These are phyloP conservation scores for Matsumyia berberina DNA, from an alignment of 2,888 invertebrate species.

Conservation along the genomic window DNA sequence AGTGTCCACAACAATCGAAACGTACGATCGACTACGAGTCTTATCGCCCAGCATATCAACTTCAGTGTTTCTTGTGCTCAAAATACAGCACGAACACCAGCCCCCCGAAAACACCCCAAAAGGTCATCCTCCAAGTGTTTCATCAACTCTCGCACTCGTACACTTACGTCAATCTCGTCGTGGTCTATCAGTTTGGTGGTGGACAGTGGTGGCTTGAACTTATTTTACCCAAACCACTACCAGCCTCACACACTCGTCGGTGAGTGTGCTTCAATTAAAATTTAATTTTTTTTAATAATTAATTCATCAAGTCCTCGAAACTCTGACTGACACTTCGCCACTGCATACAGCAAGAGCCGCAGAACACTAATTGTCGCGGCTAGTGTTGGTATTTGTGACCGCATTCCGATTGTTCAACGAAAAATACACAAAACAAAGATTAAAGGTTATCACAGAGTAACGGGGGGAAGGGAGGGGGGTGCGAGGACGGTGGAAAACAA, in stretches of 20 bases:
- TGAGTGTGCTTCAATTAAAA: conserved; percentile 51
- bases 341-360: background rate
- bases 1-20: conserved; percentile 18
- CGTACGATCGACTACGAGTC: conserved; percentile 23
- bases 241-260: conserved; percentile 11
- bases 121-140: conserved; percentile 32
- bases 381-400: conserved; percentile 59
- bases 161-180: conserved; percentile 55
- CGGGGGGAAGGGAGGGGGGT: background rate
- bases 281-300: conserved; percentile 66
- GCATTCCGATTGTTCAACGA: conserved; percentile 67
- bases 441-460: conserved; percentile 67
- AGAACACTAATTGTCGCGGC: conserved; percentile 20
- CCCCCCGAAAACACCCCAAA: conserved; percentile 1
- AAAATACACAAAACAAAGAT: conserved; percentile 46
- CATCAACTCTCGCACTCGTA: conserved; percentile 14
- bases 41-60: conserved; percentile 31
- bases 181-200: conserved; percentile 34
- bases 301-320: conserved; percentile 63
- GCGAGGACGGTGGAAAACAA: conserved; percentile 5
- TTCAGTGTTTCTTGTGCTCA: background rate
- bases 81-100: conserved; percentile 14
- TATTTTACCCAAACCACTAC: background rate
- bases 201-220: conserved; percentile 21
- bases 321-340: conserved; percentile 40